Percentiles rank a stretch among this genome's conserved stretches.
phyloP scores from a whole-genome alignment of 2,888 invertebrate genomes.

The Harpalus rubripes region DNA sequence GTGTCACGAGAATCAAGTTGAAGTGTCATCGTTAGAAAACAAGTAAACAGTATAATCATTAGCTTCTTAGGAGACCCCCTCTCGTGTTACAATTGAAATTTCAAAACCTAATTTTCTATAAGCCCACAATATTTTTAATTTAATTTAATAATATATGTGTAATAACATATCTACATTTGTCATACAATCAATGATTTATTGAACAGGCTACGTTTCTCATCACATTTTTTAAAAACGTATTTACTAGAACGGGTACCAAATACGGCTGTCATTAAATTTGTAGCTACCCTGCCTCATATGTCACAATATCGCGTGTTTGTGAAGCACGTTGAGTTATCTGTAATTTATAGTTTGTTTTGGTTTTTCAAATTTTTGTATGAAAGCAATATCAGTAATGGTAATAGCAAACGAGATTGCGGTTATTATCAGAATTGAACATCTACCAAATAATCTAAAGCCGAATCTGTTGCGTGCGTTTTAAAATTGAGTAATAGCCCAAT shows the following conservation, averaged over 20 bases:
- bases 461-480: constrained; percentile 13
- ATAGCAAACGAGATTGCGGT: constrained; percentile 7
- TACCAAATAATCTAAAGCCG: constrained; percentile 15
- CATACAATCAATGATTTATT: too few species aligned
- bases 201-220: too few species aligned
- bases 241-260: not conserved
- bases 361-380: not conserved
- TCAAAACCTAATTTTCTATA: too few species aligned
- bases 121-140: too few species aligned
- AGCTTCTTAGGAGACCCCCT: too few species aligned
- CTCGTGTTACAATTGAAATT: too few species aligned
- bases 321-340: not conserved
- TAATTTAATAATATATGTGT: too few species aligned
- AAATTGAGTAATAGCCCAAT: constrained; percentile 23
- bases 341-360: not conserved
- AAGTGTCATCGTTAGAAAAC: too few species aligned
- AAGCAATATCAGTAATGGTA: constrained; percentile 16
- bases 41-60: too few species aligned
- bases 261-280: not conserved
- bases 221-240: not conserved
- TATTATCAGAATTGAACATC: constrained; percentile 20
- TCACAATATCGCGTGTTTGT: not conserved
- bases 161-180: too few species aligned
- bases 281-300: not conserved
- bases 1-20: too few species aligned